Conservation (phyloP, 2,113 vertebrate species). For the Callospermophilus lateralis region DNA sequence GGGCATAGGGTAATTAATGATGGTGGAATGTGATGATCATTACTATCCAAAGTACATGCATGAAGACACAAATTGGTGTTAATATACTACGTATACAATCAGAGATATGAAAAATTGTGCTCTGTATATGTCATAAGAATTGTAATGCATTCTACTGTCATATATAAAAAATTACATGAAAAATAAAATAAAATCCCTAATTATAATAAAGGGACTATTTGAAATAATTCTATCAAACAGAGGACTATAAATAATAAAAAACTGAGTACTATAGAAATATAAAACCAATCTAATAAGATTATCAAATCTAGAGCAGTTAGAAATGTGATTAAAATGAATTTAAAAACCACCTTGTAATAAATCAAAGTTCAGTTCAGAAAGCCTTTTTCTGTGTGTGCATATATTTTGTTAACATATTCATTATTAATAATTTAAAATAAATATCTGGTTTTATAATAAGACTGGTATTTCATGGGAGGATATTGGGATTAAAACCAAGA, state of each 20-base stretch:
- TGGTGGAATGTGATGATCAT: no score
- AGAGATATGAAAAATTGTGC: no score
- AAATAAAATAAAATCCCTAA: not conserved
- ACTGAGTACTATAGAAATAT: not conserved
- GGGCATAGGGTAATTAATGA: no score
- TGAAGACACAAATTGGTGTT: no score
- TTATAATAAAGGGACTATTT: not conserved
- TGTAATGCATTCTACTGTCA: no score
- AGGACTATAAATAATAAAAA: not conserved
- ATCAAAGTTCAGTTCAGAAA: not conserved
- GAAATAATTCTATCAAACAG: not conserved
- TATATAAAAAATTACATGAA: no score
- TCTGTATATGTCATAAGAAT: no score
- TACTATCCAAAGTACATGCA: no score
- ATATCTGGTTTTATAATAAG: slow-evolving; percentile 16
- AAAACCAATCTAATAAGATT: not conserved
- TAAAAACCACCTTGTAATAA: not conserved
- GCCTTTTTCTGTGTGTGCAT: not conserved
- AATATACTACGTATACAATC: no score
- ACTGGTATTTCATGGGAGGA: not conserved
- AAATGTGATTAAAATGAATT: slow-evolving; percentile 38
- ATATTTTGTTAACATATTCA: not conserved
- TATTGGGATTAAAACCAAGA: no score
- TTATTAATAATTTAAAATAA: slow-evolving; percentile 29
- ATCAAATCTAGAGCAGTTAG: not conserved